Base-by-base conservation (phyloP, 2,113 vertebrate species). In the Girardinichthys multiradiatus region DNA sequence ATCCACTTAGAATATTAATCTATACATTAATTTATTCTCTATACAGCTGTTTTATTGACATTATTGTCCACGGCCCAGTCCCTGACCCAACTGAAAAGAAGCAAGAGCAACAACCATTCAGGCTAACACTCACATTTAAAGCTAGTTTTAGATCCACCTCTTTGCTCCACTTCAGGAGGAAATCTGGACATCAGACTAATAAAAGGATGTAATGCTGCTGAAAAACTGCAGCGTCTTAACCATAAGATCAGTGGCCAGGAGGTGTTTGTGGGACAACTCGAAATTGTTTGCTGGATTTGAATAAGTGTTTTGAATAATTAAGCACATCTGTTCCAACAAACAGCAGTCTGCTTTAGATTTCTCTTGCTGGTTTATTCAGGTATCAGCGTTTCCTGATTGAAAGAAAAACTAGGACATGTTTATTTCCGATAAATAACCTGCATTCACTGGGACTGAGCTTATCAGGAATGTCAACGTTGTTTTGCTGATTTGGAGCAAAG, bases 401-500 rank as follows among this genome's bases (percentile, higher is more conserved):
- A 71, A 10, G 24, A 27, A 57, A 28, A 63, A 51, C 1, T 1
- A 31, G 31, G 24, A 26, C 5, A 24, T 28, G 68, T n/a, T 59
- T 45, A 7, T 45, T 45, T 45, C 42, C 5, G 17, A 45, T 17
- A 45, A 45, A 45, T 45, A 5, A 45, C 17, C 19, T 45, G 42
- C 42, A 45, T 45, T 45, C 17, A 45, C 1, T 17, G 17, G 42
- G 42, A 17, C 17, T 45, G 42, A 45, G 17, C 48, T 39, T 5
- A 11, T 10, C 17, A 24, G 63, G 63, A 29, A 13, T 66, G 65
- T 76, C 19, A 27, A 17, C 30, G 24, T 57, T 21, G n/a, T 86
- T 83, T 45, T 42, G 31, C 30, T 60, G 27, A 76, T 74, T 72
- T 51, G 17, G 48, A 42, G n/a, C 31, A 7, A 54, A 61, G 27